Base-by-base conservation (phyloP, 2,888 invertebrate genomes). In the Pheosia gnoma region DNA sequence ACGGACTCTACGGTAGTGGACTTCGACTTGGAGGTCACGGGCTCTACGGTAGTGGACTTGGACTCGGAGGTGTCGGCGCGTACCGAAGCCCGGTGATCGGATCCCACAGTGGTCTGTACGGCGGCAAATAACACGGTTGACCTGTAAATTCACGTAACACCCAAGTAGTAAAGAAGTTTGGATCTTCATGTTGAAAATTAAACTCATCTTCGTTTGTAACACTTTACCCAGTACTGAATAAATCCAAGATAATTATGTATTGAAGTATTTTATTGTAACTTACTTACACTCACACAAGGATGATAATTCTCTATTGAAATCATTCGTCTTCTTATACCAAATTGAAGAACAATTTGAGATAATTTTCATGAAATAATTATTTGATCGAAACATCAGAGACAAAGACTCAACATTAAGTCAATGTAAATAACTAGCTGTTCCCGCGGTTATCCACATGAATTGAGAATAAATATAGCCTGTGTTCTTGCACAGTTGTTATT, bases 151-250 rank as follows among this genome's bases (percentile, higher is more conserved):
- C 36, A 36, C 9, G 0, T 2, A 9, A 3, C 4, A 13, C 3
- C 57, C 41, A 41, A 41, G n/a, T 45, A 45, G 41, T 11, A 57
- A 45, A 10, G 57, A 57, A 57, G 45, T 57, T 25, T 25, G 45
- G 25, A 57, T 57, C 57, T 57, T 57, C 45, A 10, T 57, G 5
- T 57, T 59, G 59, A 63, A 68, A 66, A 65, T 64, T 60, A 66
- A 57, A 61, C 67, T 62, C 65, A 66, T 74, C 72, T 76, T 77
- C 77, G 75, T 75, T 78, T 72, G 62, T 63, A 60, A 56, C 61
- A 47, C 25, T 25, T 25, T 53, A 59, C n/a, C n/a, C 39, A 51
- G 51, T 25, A 51, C 36, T 62, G 60, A 66, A 59, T 70, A 72
- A 74, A 70, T n/a, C 39, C n/a, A 55, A 3, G n/a, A 39, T 13